Conservation (phyloP, 30 jellyfish, hydroid and myxozoan genomes). For the Aurelia coerulea region DNA sequence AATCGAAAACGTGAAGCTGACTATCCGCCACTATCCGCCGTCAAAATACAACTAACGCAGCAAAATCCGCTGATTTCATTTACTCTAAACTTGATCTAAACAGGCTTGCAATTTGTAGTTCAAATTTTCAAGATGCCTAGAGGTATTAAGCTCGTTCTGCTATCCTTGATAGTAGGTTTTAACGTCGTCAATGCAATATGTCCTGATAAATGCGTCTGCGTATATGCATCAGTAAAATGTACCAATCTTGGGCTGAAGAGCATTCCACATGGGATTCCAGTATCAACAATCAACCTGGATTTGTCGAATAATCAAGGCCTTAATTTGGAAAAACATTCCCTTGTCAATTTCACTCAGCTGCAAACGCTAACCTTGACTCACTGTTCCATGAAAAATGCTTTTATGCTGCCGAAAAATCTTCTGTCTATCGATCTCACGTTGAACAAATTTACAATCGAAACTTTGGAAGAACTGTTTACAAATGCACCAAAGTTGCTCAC, state of each 20-base stretch:
- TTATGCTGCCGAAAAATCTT: background rate
- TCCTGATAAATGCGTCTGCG: constrained; percentile 4
- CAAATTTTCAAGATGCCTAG: too few species aligned
- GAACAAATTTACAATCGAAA: constrained; percentile 1
- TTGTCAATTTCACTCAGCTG: constrained; percentile 20
- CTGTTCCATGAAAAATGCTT: constrained; percentile 15
- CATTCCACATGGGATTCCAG: constrained; percentile 27
- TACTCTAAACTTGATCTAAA: too few species aligned
- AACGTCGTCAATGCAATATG: background rate
- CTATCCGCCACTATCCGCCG: too few species aligned
- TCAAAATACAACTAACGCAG: too few species aligned
- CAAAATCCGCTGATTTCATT: too few species aligned
- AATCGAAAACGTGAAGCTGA: too few species aligned
- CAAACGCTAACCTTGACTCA: constrained; percentile 5
- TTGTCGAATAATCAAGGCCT: constrained; percentile 32
- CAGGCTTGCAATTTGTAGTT: too few species aligned
- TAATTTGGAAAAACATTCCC: background rate
- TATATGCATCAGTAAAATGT: background rate
- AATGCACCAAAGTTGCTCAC: background rate
- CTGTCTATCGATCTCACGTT: constrained; percentile 1
- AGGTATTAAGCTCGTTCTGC: too few species aligned
- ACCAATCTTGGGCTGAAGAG: background rate
- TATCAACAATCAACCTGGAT: background rate
- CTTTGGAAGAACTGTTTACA: background rate
- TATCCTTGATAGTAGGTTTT: too few species aligned